Conservation (phyloP, 2,888 invertebrate species). For the Suillia variegata region DNA sequence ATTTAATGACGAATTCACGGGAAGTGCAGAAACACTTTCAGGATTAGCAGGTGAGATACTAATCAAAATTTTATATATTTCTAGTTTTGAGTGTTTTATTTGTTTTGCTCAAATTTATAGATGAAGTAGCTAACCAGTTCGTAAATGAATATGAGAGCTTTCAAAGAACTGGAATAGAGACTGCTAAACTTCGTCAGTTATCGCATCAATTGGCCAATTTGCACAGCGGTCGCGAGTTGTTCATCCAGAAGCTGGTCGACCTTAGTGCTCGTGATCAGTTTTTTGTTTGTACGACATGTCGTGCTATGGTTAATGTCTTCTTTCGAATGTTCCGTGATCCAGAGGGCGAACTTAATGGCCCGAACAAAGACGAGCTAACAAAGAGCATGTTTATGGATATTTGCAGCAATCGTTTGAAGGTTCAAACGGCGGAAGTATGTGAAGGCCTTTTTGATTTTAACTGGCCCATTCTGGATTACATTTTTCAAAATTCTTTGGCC, state of each 20-base stretch:
- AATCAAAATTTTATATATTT: too few relatives aligned
- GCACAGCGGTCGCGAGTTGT: conserved; percentile 41
- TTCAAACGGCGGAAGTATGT: conserved; percentile 69
- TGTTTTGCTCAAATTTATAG: too few relatives aligned
- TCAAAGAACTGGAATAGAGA: conserved; percentile 42
- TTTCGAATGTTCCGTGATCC: conserved; percentile 62
- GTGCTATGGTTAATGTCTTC: conserved; percentile 45
- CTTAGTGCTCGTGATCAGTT: conserved; percentile 42
- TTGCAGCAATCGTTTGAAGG: conserved; percentile 64
- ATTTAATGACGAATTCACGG: too few relatives aligned
- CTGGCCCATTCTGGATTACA: conserved; percentile 68
- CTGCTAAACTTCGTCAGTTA: conserved; percentile 37
- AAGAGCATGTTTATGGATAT: conserved; percentile 59
- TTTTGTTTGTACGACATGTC: conserved; percentile 50
- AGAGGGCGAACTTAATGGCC: conserved; percentile 58
- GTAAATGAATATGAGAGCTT: conserved; percentile 47
- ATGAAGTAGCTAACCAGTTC: conserved; percentile 45
- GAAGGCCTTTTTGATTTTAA: conserved; percentile 66
- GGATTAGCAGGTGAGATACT: too few relatives aligned
- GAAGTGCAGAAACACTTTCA: too few relatives aligned
- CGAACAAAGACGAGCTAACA: conserved; percentile 49
- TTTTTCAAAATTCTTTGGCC: conserved; percentile 62
- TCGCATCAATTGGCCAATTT: conserved; percentile 39
- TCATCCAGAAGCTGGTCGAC: conserved; percentile 40
- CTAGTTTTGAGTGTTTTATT: too few relatives aligned